Base-by-base conservation (phyloP, 2,113 vertebrate genomes). In the Monopterus albus region DNA sequence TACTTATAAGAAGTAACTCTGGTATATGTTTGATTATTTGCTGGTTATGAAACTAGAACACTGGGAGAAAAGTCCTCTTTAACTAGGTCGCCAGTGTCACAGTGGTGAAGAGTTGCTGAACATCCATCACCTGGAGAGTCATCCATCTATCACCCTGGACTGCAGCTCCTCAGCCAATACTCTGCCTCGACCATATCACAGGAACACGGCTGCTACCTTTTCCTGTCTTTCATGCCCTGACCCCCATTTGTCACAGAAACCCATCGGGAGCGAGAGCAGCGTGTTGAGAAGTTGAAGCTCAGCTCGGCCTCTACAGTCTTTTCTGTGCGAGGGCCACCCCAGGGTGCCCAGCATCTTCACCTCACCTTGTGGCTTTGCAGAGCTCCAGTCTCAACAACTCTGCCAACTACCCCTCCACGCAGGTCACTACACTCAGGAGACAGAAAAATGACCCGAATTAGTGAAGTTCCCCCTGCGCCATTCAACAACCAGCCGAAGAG, bases 51-150 rank as follows among this genome's bases (percentile, higher is more conserved):
- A 79, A 29, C 58, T 39, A 45, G 51, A 36, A 38, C 10, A 56
- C 29, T 7, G 35, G 78, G 49, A 83, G 78, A 68, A 63, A 65
- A 47, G 53, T 82, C 73, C 75, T 87, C 78, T 69, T 86, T 80
- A 90, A 90, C 57, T 85, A 78, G 89, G 87, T 84, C 83, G 84
- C 50, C 53, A 50, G 80, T 70, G 84, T 82, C n/a, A 67, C 68
- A 70, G 75, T 31, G 26, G 70, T 75, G 51, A 55, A 57, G 62
- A 84, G 78, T 74, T 81, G 78, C 73, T 78, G 76, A 78, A 33
- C 86, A 91, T 91, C 87, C 81, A 89, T 92, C 91, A 88, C 82
- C 14, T 36, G 38, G 38, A 67, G 79, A 74, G 74, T 85, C 80
- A 31, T 90, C 80, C 82, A 91, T 92, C 89, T 68, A 88, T 89